Evolutionary conservation across 2,113 vertebrate genomes (phyloP).

Genomic region (Panthera uncia): DNA sequence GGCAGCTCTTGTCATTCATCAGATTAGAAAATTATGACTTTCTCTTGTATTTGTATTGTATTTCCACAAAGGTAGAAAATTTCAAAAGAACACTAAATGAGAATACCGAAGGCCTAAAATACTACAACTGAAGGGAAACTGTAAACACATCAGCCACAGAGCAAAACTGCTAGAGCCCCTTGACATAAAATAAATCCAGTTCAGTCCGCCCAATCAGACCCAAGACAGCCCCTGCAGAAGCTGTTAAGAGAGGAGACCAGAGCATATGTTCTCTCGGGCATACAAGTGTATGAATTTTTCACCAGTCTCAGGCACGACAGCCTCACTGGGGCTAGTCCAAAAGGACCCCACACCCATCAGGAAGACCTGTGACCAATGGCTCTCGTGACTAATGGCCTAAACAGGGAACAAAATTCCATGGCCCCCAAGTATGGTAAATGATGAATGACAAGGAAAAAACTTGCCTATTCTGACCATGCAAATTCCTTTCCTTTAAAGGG

Average conservation of each 20-base stretch:
- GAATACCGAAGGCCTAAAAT: constrained; percentile 2
- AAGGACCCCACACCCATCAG: background rate
- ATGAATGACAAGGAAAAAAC: constrained; percentile 13
- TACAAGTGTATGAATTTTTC: background rate
- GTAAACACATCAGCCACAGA: background rate
- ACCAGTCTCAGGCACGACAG: background rate
- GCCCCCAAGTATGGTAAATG: background rate
- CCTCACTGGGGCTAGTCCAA: background rate
- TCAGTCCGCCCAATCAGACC: background rate
- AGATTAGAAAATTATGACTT: constrained; percentile 5
- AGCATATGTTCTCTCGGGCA: background rate
- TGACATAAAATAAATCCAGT: background rate
- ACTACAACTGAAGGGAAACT: background rate
- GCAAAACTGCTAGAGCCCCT: background rate
- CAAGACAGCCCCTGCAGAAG: background rate
- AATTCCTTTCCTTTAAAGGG: constrained; percentile 63
- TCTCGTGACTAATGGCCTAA: background rate
- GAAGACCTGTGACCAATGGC: constrained; percentile 10
- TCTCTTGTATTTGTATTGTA: background rate
- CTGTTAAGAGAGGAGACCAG: background rate
- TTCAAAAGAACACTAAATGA: constrained; percentile 24
- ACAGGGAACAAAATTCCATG: background rate
- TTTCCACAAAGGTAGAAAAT: background rate
- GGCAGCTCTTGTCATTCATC: background rate
- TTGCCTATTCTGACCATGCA: background rate